These are phyloP conservation scores for Macrosiphum euphorbiae DNA, from an alignment of 2,888 invertebrate species.

Conservation along the genomic window DNA sequence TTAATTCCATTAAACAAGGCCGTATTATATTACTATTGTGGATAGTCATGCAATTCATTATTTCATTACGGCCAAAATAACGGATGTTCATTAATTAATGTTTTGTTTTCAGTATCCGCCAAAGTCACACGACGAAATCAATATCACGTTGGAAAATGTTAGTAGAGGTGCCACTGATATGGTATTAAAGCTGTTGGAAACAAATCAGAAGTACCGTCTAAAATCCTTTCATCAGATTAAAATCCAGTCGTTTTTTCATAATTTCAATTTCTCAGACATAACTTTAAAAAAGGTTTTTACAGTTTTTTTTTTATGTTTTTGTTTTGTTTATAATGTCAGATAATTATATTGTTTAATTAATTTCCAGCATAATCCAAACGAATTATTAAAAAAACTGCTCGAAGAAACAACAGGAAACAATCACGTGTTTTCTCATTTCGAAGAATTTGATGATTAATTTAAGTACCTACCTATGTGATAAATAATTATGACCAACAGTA, in stretches of 20 bases:
- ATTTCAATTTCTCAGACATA: slow-evolving; percentile 41
- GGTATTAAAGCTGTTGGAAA: slow-evolving; percentile 44
- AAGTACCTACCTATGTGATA: slow-evolving; percentile 5
- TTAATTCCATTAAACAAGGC: slow-evolving; percentile 52
- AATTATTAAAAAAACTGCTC: slow-evolving; percentile 8
- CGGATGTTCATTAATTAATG: background rate
- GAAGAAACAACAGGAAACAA: background rate
- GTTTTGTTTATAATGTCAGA: no score
- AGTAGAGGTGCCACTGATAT: slow-evolving; percentile 32
- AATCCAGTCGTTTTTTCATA: slow-evolving; percentile 56
- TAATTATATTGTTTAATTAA: background rate
- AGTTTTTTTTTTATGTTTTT: background rate
- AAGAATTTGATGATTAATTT: slow-evolving; percentile 45
- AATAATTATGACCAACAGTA: background rate
- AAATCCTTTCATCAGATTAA: slow-evolving; percentile 48
- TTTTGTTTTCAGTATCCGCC: slow-evolving; percentile 53
- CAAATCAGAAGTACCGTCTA: slow-evolving; percentile 32
- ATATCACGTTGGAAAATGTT: slow-evolving; percentile 1
- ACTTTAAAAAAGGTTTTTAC: slow-evolving; percentile 28
- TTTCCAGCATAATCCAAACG: slow-evolving; percentile 49
- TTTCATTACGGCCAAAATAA: slow-evolving; percentile 9
- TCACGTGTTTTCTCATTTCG: slow-evolving; percentile 27
- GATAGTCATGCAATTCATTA: slow-evolving; percentile 26
- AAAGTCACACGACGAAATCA: slow-evolving; percentile 32
- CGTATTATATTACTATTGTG: background rate